A percentile compares a stretch with the other conserved stretches of the same genome.
Conservation (phyloP, 1,140 invertebrate genomes). For the Drosophila pandora region DNA sequence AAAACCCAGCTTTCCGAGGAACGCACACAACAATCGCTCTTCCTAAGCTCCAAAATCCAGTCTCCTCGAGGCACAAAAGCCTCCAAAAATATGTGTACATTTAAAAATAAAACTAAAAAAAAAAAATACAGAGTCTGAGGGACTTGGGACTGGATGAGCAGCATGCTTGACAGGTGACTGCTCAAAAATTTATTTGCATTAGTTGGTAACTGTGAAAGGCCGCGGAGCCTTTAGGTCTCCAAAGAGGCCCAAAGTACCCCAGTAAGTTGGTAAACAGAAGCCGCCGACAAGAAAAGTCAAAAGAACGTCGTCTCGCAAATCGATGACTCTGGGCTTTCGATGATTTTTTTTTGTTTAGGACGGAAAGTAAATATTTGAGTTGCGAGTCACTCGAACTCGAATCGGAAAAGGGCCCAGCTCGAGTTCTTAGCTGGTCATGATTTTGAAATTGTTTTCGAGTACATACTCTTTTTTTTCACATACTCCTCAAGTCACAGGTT, state of each 20-base stretch:
- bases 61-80: slow-evolving; percentile 10
- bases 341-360: not conserved
- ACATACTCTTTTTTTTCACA: not conserved
- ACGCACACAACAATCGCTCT: slow-evolving; percentile 29
- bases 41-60: slow-evolving; percentile 11
- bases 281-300: slow-evolving; percentile 31
- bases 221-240: slow-evolving; percentile 20
- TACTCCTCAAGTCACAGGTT: too few relatives aligned
- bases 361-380: slow-evolving; percentile 13
- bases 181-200: slow-evolving; percentile 73
- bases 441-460: not conserved
- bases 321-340: slow-evolving; percentile 15
- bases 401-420: slow-evolving; percentile 4
- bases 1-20: slow-evolving; percentile 10
- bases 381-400: not conserved
- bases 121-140: not conserved
- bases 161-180: slow-evolving; percentile 56
- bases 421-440: slow-evolving; percentile 9
- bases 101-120: not conserved
- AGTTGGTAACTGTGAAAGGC: slow-evolving; percentile 65
- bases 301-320: slow-evolving; percentile 2
- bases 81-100: too few relatives aligned
- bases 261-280: slow-evolving; percentile 60
- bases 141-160: slow-evolving; percentile 33
- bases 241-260: slow-evolving; percentile 21